A percentile compares a stretch with the other conserved stretches of the same genome.
Conservation (phyloP, 2,888 invertebrate species). For the Thera obeliscata region DNA sequence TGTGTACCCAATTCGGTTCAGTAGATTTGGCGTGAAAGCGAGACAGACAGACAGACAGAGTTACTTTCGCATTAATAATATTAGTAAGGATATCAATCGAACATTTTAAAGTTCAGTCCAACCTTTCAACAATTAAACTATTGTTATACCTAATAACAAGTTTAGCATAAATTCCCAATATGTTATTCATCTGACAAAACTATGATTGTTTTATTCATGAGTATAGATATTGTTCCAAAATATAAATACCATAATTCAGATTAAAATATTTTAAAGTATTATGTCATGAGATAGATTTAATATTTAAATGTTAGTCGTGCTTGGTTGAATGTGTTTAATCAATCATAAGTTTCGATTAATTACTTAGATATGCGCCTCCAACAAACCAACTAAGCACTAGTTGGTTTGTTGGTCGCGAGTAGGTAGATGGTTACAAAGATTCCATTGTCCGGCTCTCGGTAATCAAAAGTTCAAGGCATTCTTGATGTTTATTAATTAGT, state of each 20-base stretch:
- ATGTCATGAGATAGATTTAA: conserved; percentile 79
- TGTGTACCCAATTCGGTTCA: no score
- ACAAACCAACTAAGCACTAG: conserved; percentile 41
- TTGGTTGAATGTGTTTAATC: conserved; percentile 81
- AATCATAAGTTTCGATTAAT: conserved; percentile 83
- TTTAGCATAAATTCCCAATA: conserved; percentile 72
- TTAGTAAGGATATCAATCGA: conserved; percentile 21
- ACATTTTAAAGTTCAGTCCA: conserved; percentile 45
- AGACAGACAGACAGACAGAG: no score
- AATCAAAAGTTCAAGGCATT: conserved; percentile 80
- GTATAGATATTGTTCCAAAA: conserved; percentile 72
- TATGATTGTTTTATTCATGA: conserved; percentile 68
- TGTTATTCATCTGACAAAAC: conserved; percentile 62
- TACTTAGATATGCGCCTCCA: conserved; percentile 76
- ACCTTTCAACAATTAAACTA: conserved; percentile 68
- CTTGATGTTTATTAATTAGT: conserved; percentile 81
- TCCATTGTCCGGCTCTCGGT: conserved; percentile 75
- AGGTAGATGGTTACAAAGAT: conserved; percentile 70
- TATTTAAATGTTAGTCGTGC: conserved; percentile 82
- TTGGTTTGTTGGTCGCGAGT: conserved; percentile 67
- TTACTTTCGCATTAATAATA: no score
- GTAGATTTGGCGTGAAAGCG: no score
- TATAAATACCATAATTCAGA: conserved; percentile 77
- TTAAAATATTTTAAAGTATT: conserved; percentile 81
- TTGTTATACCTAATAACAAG: conserved; percentile 54